Base-by-base conservation (phyloP, 92 coral and sea anemone genomes). In the Bergia sp. region DNA sequence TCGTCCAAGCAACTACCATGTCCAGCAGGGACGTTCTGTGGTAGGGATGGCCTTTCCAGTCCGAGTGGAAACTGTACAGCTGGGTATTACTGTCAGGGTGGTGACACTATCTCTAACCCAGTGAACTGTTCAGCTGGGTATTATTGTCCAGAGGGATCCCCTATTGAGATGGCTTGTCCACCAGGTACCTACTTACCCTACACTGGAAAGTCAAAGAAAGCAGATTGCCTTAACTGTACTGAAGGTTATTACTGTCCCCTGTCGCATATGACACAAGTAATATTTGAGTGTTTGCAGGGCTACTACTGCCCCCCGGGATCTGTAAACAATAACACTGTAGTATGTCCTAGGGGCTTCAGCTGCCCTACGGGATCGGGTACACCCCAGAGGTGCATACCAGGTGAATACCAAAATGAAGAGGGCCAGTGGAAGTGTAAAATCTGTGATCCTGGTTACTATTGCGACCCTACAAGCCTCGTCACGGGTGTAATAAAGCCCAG, bases 271-370 rank as follows among this genome's bases (percentile, higher is more conserved):
- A 97, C 98, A 15, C 89, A 92, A 36, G 99, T 96, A 23, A 76
- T 94, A 91, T 97, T 97, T 81, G 92, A 95, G 86, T 97, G 99
- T 78, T 71, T 97, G 87, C 99, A 97, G 84, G 99, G 99, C n/a
- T 97, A 93, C 82, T 97, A 95, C 90, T 97, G 99, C 67, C 99
- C 99, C 5, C 82, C 94, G 67, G 97, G 99, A 1, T 97, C 99
- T 21, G 88, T 79, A 7, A 89, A 95, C 90, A 97, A 97, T 82
- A 92, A 94, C 72, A 97, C 99, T 0, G 96, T 89, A 45, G 89
- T 94, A 37, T 97, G 99, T 42, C 96, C 96, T 2, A 85, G 89
- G 86, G 99, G 99, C 20, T 82, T 86, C 77, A 91, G 89, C 61
- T 97, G 99, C 77, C 97, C 96, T 2, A 92, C 98, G 38, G 99